These are phyloP conservation scores for Cosmia pyralina DNA, from an alignment of 2,888 invertebrate genomes.

Conservation along the genomic window DNA sequence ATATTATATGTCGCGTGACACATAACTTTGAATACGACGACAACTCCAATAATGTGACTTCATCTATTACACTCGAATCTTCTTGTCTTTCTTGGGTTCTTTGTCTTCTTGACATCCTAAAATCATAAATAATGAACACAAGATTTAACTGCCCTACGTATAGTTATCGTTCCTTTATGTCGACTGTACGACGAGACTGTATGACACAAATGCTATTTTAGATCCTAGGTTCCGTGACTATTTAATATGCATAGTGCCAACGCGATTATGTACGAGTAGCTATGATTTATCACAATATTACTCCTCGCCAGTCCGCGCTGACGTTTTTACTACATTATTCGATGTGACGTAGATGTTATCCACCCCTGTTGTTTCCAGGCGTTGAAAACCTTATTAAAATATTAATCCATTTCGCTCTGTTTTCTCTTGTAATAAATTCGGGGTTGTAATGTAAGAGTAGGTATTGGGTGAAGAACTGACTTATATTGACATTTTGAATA, in stretches of 20 bases:
- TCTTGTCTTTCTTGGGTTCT: too few relatives aligned
- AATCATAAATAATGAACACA: too few relatives aligned
- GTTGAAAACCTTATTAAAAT: slow-evolving; percentile 25
- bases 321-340: slow-evolving; percentile 37
- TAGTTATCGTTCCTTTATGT: neutral
- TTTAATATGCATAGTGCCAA: slow-evolving; percentile 20
- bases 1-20: too few relatives aligned
- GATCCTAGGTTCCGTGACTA: slow-evolving; percentile 1
- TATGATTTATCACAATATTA: slow-evolving; percentile 33
- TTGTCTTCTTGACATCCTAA: too few relatives aligned
- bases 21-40: too few relatives aligned
- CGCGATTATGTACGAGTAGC: neutral
- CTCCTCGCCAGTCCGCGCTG: neutral
- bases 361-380: slow-evolving; percentile 13
- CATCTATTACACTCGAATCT: too few relatives aligned
- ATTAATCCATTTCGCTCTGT: slow-evolving; percentile 10
- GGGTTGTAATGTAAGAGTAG: neutral
- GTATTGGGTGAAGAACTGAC: neutral
- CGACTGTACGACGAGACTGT: neutral
- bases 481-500: neutral
- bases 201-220: slow-evolving; percentile 1
- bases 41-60: too few relatives aligned
- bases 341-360: slow-evolving; percentile 23
- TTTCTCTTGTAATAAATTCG: neutral
- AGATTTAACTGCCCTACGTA: too few relatives aligned